A percentile compares a stretch with the other conserved stretches of the same genome.
Conservation (phyloP, 2,888 invertebrate genomes). For the Andrena praecox region DNA sequence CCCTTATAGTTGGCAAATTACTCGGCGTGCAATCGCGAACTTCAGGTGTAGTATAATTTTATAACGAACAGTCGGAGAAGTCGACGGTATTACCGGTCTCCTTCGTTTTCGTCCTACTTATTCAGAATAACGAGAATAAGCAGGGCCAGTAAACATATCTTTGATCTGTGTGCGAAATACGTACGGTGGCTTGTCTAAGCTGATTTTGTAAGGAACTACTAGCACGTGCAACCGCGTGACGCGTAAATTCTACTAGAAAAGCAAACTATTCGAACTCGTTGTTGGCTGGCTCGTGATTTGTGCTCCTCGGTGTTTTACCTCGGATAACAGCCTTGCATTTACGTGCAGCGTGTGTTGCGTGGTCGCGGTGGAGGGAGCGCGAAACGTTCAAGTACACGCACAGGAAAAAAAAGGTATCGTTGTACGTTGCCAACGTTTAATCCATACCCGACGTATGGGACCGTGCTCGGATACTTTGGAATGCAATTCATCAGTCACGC, state of each 20-base stretch:
- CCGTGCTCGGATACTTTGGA: slow-evolving; percentile 55
- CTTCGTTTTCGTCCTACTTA: neutral
- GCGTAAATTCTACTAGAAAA: slow-evolving; percentile 50
- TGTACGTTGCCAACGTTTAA: slow-evolving; percentile 46
- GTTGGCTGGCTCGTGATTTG: slow-evolving; percentile 31
- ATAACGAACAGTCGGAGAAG: slow-evolving; percentile 4
- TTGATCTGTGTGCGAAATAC: neutral
- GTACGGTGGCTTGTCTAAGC: slow-evolving; percentile 4
- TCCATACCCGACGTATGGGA: slow-evolving; percentile 50
- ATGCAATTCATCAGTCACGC: slow-evolving; percentile 57
- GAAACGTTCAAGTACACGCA: slow-evolving; percentile 74
- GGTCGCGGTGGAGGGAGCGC: slow-evolving; percentile 59
- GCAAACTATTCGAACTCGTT: slow-evolving; percentile 44
- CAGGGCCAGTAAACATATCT: neutral
- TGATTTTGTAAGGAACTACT: slow-evolving; percentile 15
- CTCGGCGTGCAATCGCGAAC: slow-evolving; percentile 2
- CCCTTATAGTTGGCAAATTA: slow-evolving; percentile 10
- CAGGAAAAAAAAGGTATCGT: slow-evolving; percentile 85
- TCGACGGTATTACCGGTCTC: neutral
- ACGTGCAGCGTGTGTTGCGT: slow-evolving; percentile 64
- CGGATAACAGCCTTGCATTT: slow-evolving; percentile 40
- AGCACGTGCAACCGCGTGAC: slow-evolving; percentile 46
- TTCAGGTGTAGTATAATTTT: neutral
- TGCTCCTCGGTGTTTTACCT: slow-evolving; percentile 39
- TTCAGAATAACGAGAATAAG: neutral